Evolutionary conservation across 2,888 invertebrate species (phyloP).

Genomic region (Eudasyphora cyanicolor): DNA sequence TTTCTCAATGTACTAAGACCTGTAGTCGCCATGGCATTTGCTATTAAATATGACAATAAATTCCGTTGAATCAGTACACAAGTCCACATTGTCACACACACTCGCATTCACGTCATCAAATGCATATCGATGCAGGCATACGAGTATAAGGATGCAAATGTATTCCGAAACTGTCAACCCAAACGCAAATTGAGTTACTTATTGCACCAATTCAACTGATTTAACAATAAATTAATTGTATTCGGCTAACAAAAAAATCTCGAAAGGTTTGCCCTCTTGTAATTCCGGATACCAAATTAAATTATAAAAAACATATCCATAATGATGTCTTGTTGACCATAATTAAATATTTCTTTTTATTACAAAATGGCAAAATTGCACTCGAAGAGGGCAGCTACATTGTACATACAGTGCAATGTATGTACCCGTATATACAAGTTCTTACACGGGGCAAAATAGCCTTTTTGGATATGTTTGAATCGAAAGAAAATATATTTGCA

Average conservation of each 20-base stretch:
- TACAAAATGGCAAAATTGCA: no score
- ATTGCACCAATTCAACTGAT: constrained; percentile 53
- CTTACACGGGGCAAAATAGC: no score
- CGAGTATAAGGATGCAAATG: background rate
- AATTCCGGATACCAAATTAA: constrained; percentile 35
- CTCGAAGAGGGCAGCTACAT: no score
- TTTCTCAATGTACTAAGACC: no score
- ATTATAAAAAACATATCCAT: constrained; percentile 42
- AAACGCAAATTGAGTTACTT: constrained; percentile 47
- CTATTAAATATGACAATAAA: constrained; percentile 55
- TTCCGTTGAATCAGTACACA: constrained; percentile 46
- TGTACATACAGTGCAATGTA: no score
- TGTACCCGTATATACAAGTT: no score
- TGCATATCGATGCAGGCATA: background rate
- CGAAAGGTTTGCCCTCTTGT: background rate
- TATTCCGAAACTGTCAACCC: background rate
- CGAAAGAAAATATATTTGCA: no score
- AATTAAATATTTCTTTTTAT: constrained; percentile 54
- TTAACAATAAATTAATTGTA: constrained; percentile 51
- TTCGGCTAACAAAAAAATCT: background rate
- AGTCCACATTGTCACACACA: background rate
- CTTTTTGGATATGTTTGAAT: no score
- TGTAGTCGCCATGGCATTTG: constrained; percentile 45
- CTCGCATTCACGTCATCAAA: background rate
- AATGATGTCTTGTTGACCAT: constrained; percentile 53